Percentiles rank a stretch among this genome's conserved stretches.
phyloP scores from a whole-genome alignment of 1,140 invertebrate genomes.

The Drosophila yakuba region DNA sequence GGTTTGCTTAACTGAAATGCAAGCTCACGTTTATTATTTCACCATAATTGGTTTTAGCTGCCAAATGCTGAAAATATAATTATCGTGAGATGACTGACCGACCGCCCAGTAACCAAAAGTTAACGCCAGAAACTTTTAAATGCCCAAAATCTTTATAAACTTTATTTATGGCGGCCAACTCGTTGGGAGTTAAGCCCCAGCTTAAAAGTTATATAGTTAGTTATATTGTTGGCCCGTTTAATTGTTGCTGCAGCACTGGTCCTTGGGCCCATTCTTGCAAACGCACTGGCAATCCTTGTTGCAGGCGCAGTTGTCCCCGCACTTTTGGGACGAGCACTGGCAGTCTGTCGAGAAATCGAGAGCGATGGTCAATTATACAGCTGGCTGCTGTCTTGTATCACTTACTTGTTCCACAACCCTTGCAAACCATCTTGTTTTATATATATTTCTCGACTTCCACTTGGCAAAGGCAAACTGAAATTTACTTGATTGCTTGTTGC shows the following conservation, averaged over 20 bases:
- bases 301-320: slow-evolving; percentile 66
- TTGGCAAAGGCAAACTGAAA: slow-evolving; percentile 14
- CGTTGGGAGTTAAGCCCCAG: slow-evolving; percentile 14
- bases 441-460: slow-evolving; percentile 10
- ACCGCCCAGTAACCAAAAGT: background rate
- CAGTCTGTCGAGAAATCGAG: slow-evolving; percentile 43
- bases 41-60: slow-evolving; percentile 30
- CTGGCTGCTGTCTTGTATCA: slow-evolving; percentile 4
- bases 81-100: background rate
- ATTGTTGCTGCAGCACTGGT: slow-evolving; percentile 68
- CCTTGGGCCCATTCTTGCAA: slow-evolving; percentile 68
- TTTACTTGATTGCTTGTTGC: slow-evolving; percentile 34
- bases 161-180: slow-evolving; percentile 38
- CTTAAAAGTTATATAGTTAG: slow-evolving; percentile 13
- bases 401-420: slow-evolving; percentile 66
- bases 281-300: slow-evolving; percentile 61
- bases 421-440: slow-evolving; percentile 54
- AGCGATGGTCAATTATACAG: slow-evolving; percentile 21
- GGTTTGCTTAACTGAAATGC: slow-evolving; percentile 38
- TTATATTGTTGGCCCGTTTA: slow-evolving; percentile 30
- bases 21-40: slow-evolving; percentile 28
- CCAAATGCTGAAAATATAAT: slow-evolving; percentile 9
- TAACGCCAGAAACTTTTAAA: slow-evolving; percentile 22
- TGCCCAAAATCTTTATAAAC: slow-evolving; percentile 32
- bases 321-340: slow-evolving; percentile 55